phyloP scores from a whole-genome alignment of 1,140 invertebrate species.

The Chymomyza costata region DNA sequence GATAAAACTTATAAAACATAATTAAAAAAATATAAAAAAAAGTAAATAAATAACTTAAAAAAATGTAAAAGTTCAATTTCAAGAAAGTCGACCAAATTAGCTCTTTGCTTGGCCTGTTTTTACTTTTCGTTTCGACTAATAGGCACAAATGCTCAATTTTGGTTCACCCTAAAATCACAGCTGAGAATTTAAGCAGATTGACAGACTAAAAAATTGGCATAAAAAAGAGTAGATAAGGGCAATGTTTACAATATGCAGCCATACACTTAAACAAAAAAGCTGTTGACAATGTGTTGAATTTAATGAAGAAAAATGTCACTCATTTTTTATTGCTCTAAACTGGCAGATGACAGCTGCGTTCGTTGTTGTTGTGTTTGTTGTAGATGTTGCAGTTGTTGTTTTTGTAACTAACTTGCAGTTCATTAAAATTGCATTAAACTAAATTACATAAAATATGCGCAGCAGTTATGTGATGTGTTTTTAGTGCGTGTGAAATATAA shows the following conservation, averaged over 20 bases:
- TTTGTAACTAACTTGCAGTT: conserved; percentile 4
- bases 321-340: conserved; percentile 26
- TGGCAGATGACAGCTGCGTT: conserved; percentile 14
- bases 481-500: conserved; percentile 36
- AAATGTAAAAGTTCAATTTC: too few relatives aligned
- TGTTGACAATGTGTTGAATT: conserved; percentile 44
- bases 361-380: conserved; percentile 6
- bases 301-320: conserved; percentile 47
- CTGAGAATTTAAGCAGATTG: too few relatives aligned
- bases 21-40: too few relatives aligned
- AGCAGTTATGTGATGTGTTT: conserved; percentile 3
- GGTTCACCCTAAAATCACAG: too few relatives aligned
- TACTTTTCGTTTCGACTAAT: too few relatives aligned
- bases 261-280: conserved; percentile 16
- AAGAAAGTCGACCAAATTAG: too few relatives aligned
- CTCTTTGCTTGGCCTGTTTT: too few relatives aligned
- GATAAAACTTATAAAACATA: too few relatives aligned
- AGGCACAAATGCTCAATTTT: too few relatives aligned
- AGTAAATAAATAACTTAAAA: too few relatives aligned
- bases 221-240: background rate
- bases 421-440: conserved; percentile 46
- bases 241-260: background rate
- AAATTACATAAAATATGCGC: conserved; percentile 35
- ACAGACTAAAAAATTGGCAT: conserved; percentile 30
- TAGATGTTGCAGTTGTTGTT: background rate